Percentiles rank a stretch among this genome's conserved stretches.
Evolutionary conservation across 2,888 invertebrate species (phyloP).

Genomic region (Tetheella fluctuosa): DNA sequence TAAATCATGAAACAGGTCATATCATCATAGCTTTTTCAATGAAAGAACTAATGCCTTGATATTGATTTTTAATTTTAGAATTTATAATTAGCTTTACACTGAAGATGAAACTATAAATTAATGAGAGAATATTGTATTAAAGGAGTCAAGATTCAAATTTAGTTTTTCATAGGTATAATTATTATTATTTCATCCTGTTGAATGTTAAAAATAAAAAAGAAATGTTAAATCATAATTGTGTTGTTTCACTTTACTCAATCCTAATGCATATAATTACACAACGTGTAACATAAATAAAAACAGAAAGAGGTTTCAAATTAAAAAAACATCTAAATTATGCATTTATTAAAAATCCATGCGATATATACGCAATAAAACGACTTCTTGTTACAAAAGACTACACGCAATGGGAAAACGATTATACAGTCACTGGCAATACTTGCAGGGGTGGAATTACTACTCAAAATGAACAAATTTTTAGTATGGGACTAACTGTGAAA

Average conservation of each 20-base stretch:
- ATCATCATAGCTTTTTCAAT: constrained; percentile 34
- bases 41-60: constrained; percentile 31
- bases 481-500: too few relatives aligned
- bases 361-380: too few relatives aligned
- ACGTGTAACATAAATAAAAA: too few relatives aligned
- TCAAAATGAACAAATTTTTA: too few relatives aligned
- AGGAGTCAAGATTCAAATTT: constrained; percentile 27
- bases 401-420: too few relatives aligned
- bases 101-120: constrained; percentile 1
- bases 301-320: too few relatives aligned
- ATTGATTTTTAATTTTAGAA: constrained; percentile 23
- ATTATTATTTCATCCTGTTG: constrained; percentile 45
- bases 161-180: constrained; percentile 42
- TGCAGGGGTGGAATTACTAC: too few relatives aligned
- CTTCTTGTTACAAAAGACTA: too few relatives aligned
- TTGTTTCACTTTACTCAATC: constrained; percentile 22
- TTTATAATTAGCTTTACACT: constrained; percentile 8
- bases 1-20: constrained; percentile 39
- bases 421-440: too few relatives aligned
- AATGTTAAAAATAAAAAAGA: constrained; percentile 42
- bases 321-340: too few relatives aligned
- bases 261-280: neutral
- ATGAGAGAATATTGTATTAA: constrained; percentile 11
- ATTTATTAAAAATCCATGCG: too few relatives aligned
- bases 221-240: constrained; percentile 40